phyloP scores from a whole-genome alignment of 2,113 vertebrate genomes.

The Entomyzon cyanotis region DNA sequence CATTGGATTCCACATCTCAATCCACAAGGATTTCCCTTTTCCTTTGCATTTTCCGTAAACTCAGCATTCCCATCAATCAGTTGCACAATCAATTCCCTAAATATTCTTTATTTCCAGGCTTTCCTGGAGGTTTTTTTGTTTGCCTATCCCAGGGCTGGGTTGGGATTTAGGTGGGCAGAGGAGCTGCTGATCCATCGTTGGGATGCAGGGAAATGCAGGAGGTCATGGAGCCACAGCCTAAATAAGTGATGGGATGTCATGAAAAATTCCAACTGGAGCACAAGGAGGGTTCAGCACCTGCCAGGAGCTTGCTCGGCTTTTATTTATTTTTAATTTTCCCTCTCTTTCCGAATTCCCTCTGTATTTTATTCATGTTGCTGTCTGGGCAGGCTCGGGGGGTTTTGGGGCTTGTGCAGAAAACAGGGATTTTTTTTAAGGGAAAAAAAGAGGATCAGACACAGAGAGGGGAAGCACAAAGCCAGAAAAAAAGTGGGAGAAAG shows the following conservation, averaged over 20 bases:
- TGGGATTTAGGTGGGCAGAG: background rate
- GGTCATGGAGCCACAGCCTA: background rate
- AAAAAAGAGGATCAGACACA: background rate
- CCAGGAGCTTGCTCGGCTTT: slow-evolving; percentile 11
- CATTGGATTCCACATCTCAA: background rate
- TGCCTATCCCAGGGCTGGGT: background rate
- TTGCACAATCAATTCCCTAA: accelerated
- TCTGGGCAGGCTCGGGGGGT: background rate
- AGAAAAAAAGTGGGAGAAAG: background rate
- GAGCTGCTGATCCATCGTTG: accelerated
- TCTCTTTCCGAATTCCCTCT: background rate
- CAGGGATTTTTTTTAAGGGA: background rate
- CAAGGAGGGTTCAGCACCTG: background rate
- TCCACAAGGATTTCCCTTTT: background rate
- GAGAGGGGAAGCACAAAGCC: background rate
- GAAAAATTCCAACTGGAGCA: slow-evolving; percentile 23
- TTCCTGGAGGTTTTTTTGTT: background rate
- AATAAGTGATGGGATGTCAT: slow-evolving; percentile 55
- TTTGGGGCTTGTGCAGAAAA: background rate
- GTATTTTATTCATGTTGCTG: slow-evolving; percentile 18
- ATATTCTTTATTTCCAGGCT: background rate
- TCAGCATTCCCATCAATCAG: accelerated
- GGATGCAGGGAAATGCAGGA: background rate
- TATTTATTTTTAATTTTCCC: slow-evolving; percentile 57
- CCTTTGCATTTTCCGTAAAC: background rate